phyloP scores from a whole-genome alignment of 2,888 invertebrate genomes.

The Synanthedon andrenaeformis region DNA sequence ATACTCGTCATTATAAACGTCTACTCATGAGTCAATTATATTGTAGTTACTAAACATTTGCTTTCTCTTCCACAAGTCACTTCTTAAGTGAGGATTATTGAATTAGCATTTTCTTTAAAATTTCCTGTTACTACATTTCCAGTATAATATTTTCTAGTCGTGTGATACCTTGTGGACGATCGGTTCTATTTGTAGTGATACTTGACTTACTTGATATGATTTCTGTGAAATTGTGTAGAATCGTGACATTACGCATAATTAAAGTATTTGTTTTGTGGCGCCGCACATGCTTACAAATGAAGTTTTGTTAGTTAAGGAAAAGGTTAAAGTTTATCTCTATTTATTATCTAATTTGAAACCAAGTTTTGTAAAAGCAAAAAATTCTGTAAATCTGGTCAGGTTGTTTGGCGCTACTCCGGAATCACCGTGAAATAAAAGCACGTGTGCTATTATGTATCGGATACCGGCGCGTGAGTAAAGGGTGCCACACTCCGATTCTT shows the following conservation, averaged over 20 bases:
- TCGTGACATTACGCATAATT: slow-evolving; percentile 59
- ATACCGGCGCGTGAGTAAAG: too few species aligned
- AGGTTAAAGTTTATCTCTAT: slow-evolving; percentile 24
- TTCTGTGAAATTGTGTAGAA: slow-evolving; percentile 35
- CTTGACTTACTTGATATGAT: slow-evolving; percentile 2
- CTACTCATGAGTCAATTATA: slow-evolving; percentile 3
- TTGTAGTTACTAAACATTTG: slow-evolving; percentile 3
- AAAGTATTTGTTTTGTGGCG: slow-evolving; percentile 55
- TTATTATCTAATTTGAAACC: too few species aligned
- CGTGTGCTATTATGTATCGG: too few species aligned
- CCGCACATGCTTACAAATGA: slow-evolving; percentile 47
- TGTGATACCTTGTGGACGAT: background rate
- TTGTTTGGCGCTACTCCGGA: too few species aligned
- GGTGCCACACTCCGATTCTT: too few species aligned
- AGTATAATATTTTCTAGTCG: background rate
- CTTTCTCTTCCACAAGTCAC: slow-evolving; percentile 4
- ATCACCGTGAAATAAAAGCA: too few species aligned
- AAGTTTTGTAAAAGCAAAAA: too few species aligned
- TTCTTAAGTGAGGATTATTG: background rate
- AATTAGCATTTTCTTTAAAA: background rate
- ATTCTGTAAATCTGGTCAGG: too few species aligned
- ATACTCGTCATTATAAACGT: slow-evolving; percentile 3
- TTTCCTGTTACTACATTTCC: background rate
- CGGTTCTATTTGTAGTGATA: background rate
- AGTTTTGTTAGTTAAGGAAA: slow-evolving; percentile 38